These are phyloP conservation scores for Hemaris fuciformis DNA, from an alignment of 2,888 invertebrate species.

Conservation along the genomic window DNA sequence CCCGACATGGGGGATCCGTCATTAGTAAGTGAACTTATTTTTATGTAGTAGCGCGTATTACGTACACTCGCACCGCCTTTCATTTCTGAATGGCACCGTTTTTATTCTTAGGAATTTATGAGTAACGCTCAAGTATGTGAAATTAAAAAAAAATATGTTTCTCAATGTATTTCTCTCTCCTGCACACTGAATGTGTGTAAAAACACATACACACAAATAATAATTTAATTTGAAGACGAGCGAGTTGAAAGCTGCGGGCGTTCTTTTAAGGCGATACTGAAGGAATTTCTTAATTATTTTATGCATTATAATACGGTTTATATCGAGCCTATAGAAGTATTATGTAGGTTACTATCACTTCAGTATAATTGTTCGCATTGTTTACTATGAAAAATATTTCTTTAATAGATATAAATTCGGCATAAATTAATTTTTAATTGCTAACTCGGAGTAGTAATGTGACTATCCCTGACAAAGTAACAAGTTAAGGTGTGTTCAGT, in stretches of 20 bases:
- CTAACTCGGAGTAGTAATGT: neutral
- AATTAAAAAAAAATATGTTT: neutral
- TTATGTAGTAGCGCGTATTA: neutral
- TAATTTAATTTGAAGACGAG: neutral
- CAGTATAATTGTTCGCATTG: neutral
- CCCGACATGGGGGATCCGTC: conserved; percentile 17
- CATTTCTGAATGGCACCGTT: neutral
- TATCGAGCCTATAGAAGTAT: neutral
- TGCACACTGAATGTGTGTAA: neutral
- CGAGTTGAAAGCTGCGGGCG: neutral
- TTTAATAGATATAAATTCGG: neutral
- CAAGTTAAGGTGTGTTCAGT: neutral
- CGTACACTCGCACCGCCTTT: neutral
- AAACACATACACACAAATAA: no score
- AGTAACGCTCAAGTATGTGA: neutral
- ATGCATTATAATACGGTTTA: neutral
- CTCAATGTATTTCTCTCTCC: neutral
- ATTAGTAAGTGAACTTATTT: conserved; percentile 15
- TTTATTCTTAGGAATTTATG: neutral
- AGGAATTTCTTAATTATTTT: no score
- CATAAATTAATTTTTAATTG: neutral
- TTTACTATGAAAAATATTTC: neutral
- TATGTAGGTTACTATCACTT: neutral
- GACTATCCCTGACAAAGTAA: neutral
- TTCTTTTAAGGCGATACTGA: neutral